Percentiles rank a stretch among this genome's conserved stretches.
These are phyloP conservation scores for Ophonus ardosiacus DNA, from an alignment of 2,888 invertebrate genomes.

Conservation along the genomic window DNA sequence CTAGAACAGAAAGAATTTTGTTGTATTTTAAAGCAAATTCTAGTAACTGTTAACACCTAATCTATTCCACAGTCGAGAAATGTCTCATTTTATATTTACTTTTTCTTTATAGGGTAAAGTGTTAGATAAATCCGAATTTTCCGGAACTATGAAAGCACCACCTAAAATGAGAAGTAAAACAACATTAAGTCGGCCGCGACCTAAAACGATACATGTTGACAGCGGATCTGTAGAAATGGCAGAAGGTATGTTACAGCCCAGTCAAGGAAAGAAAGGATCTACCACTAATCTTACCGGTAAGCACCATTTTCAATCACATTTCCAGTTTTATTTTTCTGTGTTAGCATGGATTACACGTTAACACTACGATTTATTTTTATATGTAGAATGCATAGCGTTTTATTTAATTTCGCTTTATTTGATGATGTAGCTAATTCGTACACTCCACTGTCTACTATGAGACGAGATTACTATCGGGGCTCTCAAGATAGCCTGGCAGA, in stretches of 20 bases:
- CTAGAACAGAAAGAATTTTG: no score
- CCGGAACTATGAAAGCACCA: conserved; percentile 80
- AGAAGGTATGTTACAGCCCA: conserved; percentile 85
- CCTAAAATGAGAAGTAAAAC: conserved; percentile 83
- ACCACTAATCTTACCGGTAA: conserved; percentile 90
- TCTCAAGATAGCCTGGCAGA: conserved; percentile 93
- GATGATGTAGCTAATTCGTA: conserved; percentile 72
- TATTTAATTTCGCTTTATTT: conserved; percentile 68
- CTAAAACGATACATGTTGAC: conserved; percentile 94
- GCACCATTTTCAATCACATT: conserved; percentile 66
- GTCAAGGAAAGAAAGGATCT: conserved; percentile 88
- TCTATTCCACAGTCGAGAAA: no score
- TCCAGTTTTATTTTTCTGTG: conserved; percentile 66
- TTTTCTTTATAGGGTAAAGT: conserved; percentile 83
- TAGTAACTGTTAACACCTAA: no score
- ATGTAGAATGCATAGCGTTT: conserved; percentile 64
- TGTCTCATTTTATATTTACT: background rate
- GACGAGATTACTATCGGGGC: conserved; percentile 94
- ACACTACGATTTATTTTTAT: conserved; percentile 47
- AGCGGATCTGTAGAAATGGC: conserved; percentile 87
- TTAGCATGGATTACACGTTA: conserved; percentile 60
- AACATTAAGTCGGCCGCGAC: conserved; percentile 84
- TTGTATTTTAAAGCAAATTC: no score
- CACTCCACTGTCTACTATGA: conserved; percentile 83
- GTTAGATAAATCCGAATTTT: conserved; percentile 83